Base-by-base conservation (phyloP, 2,113 vertebrate species). In the Opisthocomus hoazin region DNA sequence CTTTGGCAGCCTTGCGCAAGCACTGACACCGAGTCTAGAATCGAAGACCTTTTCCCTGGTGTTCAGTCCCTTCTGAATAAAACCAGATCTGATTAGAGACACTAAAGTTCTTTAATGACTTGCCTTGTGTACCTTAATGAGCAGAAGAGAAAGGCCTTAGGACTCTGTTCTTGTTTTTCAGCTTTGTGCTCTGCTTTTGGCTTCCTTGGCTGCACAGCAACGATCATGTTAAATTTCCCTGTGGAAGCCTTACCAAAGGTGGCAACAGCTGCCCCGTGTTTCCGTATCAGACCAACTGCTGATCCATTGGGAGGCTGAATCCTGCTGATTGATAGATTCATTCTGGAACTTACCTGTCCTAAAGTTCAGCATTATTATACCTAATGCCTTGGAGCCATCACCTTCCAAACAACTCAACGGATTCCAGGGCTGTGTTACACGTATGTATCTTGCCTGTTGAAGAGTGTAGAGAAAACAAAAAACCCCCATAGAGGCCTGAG, bases 401-500 rank as follows among this genome's bases (percentile, higher is more conserved):
- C 74, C 30, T 56, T 5, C 57, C 21, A 5, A 8, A 13, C 6
- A 41, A 32, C 1, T 41, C n/a, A 11, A 9, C 24, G 34, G 50
- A 8, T 9, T 16, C 20, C 57, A 27, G 63, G n/a, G 50, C 7
- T 68, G 58, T 16, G 51, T 56, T 69, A 5, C 48, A 15, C 26
- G 3, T 3, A 2, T 0, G 0, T 15, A 9, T 6, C 68, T 34
- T 3, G 16, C 18, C 1, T 2, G 17, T 2, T 0, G 2, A 8
- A 17, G 22, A 48, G 4, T 0, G 46, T 12, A 26, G 26, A 36
- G 30, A 30, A 53, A 65, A 36, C n/a, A 64, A 6, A 36, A 45
- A n/a, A 3, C 11, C 30, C 11, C 30, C 9, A 8, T 11, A 15
- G 50, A 54, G 81, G 39, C 13, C 10, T 0, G 19, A 24, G 23